Percentiles rank a stretch among this genome's conserved stretches.
phyloP scores from a whole-genome alignment of 2,797 vertebrate genomes.

The Melanogrammus aeglefinus region DNA sequence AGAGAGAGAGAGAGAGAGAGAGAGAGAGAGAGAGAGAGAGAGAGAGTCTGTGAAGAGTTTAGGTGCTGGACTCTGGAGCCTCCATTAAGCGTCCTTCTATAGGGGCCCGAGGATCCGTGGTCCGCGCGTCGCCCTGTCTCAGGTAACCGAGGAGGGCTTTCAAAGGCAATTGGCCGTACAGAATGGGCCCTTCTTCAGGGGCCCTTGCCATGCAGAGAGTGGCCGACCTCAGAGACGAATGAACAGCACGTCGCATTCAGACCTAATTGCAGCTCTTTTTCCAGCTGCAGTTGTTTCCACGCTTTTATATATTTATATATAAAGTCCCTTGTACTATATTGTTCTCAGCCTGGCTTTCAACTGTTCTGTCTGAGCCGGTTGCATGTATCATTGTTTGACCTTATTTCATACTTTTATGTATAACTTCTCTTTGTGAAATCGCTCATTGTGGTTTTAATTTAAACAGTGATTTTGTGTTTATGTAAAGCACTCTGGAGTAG shows the following conservation, averaged over 20 bases:
- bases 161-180: slow-evolving; percentile 38
- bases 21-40: too few species aligned
- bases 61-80: slow-evolving; percentile 59
- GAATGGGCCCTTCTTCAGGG: slow-evolving; percentile 20
- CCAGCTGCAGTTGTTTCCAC: neutral
- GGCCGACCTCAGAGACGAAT: neutral
- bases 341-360: neutral
- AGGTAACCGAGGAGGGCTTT: slow-evolving; percentile 31
- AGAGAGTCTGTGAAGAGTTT: too few species aligned
- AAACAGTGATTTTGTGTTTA: neutral
- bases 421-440: neutral
- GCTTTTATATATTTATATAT: neutral
- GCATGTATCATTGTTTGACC: neutral
- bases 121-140: slow-evolving; percentile 30
- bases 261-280: neutral
- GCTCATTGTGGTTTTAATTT: neutral
- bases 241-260: neutral
- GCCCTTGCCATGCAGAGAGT: slow-evolving; percentile 10
- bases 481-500: neutral
- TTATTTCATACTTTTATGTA: neutral
- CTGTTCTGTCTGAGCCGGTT: neutral
- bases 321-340: neutral
- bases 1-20: too few species aligned
- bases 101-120: slow-evolving; percentile 34
- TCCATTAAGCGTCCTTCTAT: slow-evolving; percentile 48